Evolutionary conservation across 2,113 vertebrate genomes (phyloP).

Genomic region (Cynopterus brachyotis): DNA sequence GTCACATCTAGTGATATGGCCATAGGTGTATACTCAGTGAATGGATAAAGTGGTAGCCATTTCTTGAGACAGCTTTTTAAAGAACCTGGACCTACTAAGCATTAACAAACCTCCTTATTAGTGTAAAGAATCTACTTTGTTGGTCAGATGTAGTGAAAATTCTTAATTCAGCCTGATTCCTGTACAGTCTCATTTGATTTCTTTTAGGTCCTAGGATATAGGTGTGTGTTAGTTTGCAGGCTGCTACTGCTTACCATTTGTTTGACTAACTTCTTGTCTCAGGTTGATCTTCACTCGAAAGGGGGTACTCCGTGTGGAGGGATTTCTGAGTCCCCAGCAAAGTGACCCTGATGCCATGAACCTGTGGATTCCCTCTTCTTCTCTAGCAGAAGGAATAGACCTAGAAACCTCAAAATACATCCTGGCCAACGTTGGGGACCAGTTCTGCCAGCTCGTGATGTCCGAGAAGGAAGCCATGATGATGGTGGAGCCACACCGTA

Average conservation of each 20-base stretch:
- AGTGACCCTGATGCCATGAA: constrained; percentile 98
- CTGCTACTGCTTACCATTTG: neutral
- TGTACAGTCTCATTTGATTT: neutral
- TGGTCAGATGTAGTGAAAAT: constrained; percentile 8
- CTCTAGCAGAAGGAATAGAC: constrained; percentile 94
- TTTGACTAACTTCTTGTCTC: constrained; percentile 55
- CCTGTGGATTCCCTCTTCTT: constrained; percentile 94
- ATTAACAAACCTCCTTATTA: neutral
- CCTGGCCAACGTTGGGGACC: constrained; percentile 98
- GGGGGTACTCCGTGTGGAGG: constrained; percentile 96
- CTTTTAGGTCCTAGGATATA: neutral
- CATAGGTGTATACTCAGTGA: neutral
- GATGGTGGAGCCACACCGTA: constrained; percentile 99
- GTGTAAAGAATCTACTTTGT: neutral
- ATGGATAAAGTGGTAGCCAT: neutral
- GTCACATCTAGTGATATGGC: neutral
- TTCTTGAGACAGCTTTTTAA: neutral
- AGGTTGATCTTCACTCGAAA: constrained; percentile 98
- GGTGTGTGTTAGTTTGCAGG: neutral
- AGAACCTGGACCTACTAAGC: neutral
- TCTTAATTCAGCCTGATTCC: neutral
- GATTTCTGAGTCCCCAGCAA: constrained; percentile 97
- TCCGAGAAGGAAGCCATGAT: constrained; percentile 99
- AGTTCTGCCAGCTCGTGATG: constrained; percentile 99
- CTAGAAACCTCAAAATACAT: constrained; percentile 99